Base-by-base conservation (phyloP, 2,113 vertebrate genomes). In the Macrotis lagotis region DNA sequence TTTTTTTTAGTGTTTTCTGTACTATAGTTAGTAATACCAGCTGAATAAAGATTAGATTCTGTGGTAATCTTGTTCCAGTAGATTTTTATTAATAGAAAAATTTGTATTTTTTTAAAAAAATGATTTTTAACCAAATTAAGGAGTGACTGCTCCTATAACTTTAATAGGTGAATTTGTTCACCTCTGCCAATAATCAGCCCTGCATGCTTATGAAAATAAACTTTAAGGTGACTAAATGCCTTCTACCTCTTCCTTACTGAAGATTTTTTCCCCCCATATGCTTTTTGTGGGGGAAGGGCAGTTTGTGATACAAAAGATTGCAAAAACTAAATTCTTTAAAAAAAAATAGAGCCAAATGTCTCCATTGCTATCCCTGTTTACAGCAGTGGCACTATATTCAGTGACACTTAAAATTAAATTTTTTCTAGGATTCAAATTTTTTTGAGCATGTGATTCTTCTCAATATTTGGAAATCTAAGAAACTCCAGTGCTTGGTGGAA, bases 171-270 rank as follows among this genome's bases (percentile, higher is more conserved):
- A 98, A 98, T 97, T 98, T 98, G 90, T 53, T 98, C 97, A 98
- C 96, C 96, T 98, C 90, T 98, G 96, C 95, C 96, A 98, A 98
- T 98, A 98, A 98, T 97, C 98, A 98, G 98, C 98, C 98, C 98
- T 98, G 98, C 98, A 99, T 99, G 98, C 98, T 98, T 99, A 98
- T 98, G 97, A 98, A 98, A 98, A 97, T 99, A 98, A 98, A 99
- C 98, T 98, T 98, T 98, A 98, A 98, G 98, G 98, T 99, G 98
- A 99, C 99, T 99, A 99, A 99, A 99, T 99, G 99, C 98, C 98
- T 99, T 99, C 98, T 99, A 99, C 99, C 99, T 99, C 99, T 99
- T 99, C 99, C 99, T 99, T 99, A 99, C 99, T 99, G 99, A 99
- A 99, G 99, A 99, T 99, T 98, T 98, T 97, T 97, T 95, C 96